Evolutionary conservation across 2,888 invertebrate species (phyloP).

Genomic region (Archips crataeganus): DNA sequence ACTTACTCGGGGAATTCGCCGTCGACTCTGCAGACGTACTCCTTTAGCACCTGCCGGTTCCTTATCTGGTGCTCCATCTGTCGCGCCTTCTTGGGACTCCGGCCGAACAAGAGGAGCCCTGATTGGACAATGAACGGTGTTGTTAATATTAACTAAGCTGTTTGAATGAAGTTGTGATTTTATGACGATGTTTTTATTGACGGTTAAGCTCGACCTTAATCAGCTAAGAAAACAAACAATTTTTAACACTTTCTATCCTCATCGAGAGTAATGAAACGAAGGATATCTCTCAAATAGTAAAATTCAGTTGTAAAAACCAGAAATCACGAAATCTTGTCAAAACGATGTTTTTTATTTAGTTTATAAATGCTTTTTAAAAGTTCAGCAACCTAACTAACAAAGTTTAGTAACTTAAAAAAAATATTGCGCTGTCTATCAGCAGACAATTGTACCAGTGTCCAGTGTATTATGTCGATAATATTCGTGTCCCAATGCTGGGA

Average conservation of each 20-base stretch:
- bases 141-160: constrained; percentile 7
- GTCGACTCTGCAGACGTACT: constrained; percentile 97
- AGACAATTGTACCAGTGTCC: too few species aligned
- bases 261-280: too few species aligned
- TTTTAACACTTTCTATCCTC: neutral
- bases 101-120: constrained; percentile 95
- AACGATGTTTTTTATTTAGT: too few species aligned
- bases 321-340: too few species aligned
- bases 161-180: constrained; percentile 14
- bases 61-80: constrained; percentile 98
- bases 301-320: too few species aligned
- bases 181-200: constrained; percentile 1
- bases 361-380: too few species aligned
- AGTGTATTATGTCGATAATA: too few species aligned
- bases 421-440: too few species aligned
- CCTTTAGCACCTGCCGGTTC: constrained; percentile 96
- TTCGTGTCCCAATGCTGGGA: too few species aligned
- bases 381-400: too few species aligned
- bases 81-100: constrained; percentile 96
- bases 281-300: too few species aligned
- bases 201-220: neutral
- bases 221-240: neutral
- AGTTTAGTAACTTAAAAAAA: too few species aligned
- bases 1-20: constrained; percentile 97
- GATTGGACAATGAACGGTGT: constrained; percentile 39